Evolutionary conservation across 2,797 vertebrate genomes (phyloP), one percentile per base, ranked within the genome.

Genomic region (Hyperoplus immaculatus): DNA sequence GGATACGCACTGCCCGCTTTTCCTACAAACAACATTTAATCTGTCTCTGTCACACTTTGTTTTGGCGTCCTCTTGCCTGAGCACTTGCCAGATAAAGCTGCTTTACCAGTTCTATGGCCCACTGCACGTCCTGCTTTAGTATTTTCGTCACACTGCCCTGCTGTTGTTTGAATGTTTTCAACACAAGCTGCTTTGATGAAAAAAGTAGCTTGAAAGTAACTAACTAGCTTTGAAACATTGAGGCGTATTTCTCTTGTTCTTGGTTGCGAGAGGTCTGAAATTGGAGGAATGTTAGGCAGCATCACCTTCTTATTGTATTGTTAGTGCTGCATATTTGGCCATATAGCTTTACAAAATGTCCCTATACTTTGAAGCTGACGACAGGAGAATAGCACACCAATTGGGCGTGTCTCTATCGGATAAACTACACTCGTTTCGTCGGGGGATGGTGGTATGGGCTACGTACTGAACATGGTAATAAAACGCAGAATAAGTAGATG

Each of bases 71-170:
- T 71, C 82, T 78, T 45, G 72, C 47, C 54, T 73, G 58, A 69
- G 86, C 60, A 29, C 0, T 9, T 78, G 80, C 85, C 88, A 89
- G 87, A 88, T 81, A 87, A 93, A 93, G 85, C 86, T 75, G 85
- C 88, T 93, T 91, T 89, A 72, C 83, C 81, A 82, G 79, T 88
- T 80, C 83, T 81, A 74, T 77, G 87, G 77, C 86, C 72, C 81
- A 91, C 73, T 81, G 54, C 58, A 65, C 66, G 67, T 82, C 72
- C 77, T 72, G 76, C 68, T 81, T 70, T 82, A 69, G 63, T 76
- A 49, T 75, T 82, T 88, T 78, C 36, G 77, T 70, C 51, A 71
- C 55, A 50, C 29, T 43, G 54, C 54, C 3, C 2, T 45, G 71
- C 70, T 82, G 55, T 7, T 51, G 64, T 69, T 58, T 71, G 57